Conservation (phyloP, 2,888 invertebrate species). For the Lasioglossum leucozonium region DNA sequence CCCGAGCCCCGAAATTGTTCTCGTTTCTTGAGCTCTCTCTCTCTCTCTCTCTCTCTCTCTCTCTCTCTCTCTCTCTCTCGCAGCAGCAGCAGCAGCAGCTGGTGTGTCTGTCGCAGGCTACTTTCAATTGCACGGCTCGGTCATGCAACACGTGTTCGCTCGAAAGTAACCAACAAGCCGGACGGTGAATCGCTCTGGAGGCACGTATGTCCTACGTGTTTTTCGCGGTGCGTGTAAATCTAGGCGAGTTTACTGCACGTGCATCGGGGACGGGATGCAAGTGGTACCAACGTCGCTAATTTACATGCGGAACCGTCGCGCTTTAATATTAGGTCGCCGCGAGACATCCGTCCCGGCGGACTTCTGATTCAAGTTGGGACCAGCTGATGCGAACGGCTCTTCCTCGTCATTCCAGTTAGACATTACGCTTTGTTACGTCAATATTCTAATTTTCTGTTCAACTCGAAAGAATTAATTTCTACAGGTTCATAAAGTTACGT, state of each 20-base stretch:
- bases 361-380: not conserved
- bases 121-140: constrained; percentile 37
- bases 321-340: constrained; percentile 30
- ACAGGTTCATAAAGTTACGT: no score
- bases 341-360: not conserved
- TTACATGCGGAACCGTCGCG: constrained; percentile 37
- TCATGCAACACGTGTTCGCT: constrained; percentile 50
- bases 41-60: no score
- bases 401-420: not conserved
- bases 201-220: constrained; percentile 51
- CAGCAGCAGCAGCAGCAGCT: no score
- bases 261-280: constrained; percentile 24
- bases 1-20: not conserved
- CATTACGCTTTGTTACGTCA: no score
- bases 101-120: constrained; percentile 4
- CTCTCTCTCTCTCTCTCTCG: no score
- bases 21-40: not conserved
- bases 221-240: constrained; percentile 53
- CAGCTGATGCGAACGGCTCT: not conserved
- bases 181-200: constrained; percentile 16
- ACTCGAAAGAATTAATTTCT: no score
- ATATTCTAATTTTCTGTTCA: no score
- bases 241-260: constrained; percentile 46
- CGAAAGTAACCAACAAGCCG: constrained; percentile 33
- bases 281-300: constrained; percentile 22